Evolutionary conservation across 1,140 invertebrate species (phyloP), one percentile per base, ranked within the genome.

Genomic region (Cyrtorhinus lividipennis): DNA sequence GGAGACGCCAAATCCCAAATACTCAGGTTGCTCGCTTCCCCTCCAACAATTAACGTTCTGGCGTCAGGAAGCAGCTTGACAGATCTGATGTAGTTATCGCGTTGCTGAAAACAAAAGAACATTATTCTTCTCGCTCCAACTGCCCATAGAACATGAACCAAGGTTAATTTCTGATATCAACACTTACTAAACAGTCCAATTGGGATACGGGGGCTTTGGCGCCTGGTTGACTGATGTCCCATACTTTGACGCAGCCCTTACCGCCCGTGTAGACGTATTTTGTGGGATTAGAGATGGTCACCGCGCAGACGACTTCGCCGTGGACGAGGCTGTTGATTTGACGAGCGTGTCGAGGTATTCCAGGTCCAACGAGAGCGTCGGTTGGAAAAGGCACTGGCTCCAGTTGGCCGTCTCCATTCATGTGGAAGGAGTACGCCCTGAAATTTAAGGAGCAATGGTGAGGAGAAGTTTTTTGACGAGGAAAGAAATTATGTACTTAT

Each of bases 191-290:
- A 75, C 94, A 98, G 74, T 97, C 92, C 56, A 97, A 74, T 73
- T 95, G 92, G 64, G 90, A 90, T 1, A 96, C 83, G 2, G 92
- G 91, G 72, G 81, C 86, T 67, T 90, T 88, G 46, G 75, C 79
- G 13, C 81, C 84, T 1, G 88, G 85, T 70, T 90, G 87, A 70
- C 86, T 87, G 68, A 95, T 88, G 71, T 90, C 87, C 87, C 86
- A 90, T n/a, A 98, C 88, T 78, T 98, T 98, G 56, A 98, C 95
- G 77, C 93, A 97, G 56, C 95, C 94, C 76, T 98, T 98, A 61
- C 95, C 95, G n/a, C 95, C 95, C 13, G 95, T 98, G 75, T 96
- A 98, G 3, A 98, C 92, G 74, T 94, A 91, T 73, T 92, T 85
- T 62, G 90, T 92, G 44, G 90, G 87, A 76, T 89, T 90, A 60